Base-by-base conservation (phyloP, 2,113 vertebrate genomes). In the Mirounga angustirostris region DNA sequence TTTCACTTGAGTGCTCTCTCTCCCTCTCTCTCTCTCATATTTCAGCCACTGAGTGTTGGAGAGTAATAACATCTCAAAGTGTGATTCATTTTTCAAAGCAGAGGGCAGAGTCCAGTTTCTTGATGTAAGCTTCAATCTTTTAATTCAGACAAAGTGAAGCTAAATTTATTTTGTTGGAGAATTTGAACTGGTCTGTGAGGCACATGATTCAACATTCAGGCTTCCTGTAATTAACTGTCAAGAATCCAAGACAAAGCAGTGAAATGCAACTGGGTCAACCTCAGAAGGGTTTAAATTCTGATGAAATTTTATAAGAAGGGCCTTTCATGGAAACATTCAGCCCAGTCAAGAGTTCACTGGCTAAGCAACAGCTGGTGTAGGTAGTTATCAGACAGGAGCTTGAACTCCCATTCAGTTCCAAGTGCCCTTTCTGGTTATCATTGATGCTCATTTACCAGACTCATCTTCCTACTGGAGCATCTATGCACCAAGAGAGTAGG, bases 161-260 rank as follows among this genome's bases (percentile, higher is more conserved):
- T 67, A 12, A 98, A 96, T 97, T 96, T 95, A 94, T 98, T 97
- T 97, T 95, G 91, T 87, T 95, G 91, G 88, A 73, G 92, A 84
- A 96, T 89, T 91, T 88, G 94, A 36, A 30, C 79, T 91, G 10
- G n/a, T 95, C 54, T 50, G 7, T 40, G 26, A 98, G 46, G 30
- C 74, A 92, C 0, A 59, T 4, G 56, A 94, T 93, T 76, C 58
- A 98, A 79, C 46, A 94, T 16, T 93, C 96, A 96, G 63, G 19
- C 56, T 73, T 91, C 80, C 67, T 80, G 86, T 98, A 98, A 98
- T 93, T 96, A 56, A 89, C 94, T 93, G 81, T 94, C 94, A 98
- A 97, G n/a, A 21, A 76, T 0, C 14, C 65, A 4, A 28, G 36
- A 40, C 63, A 52, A 46, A 94, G 40, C 87, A 89, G 7, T 59